A percentile compares a stretch with the other conserved stretches of the same genome.
Conservation (phyloP, 1,140 invertebrate species). For the Akabosia matsudoensis region DNA sequence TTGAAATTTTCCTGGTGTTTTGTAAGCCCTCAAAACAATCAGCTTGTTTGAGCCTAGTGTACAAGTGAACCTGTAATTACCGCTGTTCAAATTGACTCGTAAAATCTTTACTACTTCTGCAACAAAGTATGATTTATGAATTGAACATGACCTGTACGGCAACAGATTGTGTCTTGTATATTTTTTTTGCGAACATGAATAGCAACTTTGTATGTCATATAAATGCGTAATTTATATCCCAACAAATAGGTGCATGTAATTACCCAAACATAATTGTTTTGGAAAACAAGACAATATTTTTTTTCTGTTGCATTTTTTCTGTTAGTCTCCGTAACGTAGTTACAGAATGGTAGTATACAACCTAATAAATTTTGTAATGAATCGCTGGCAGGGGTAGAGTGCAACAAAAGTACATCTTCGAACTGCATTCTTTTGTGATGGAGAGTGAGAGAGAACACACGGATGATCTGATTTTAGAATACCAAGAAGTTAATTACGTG, state of each 20-base stretch:
- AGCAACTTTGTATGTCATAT: background rate
- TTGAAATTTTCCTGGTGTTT: no score
- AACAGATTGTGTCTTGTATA: background rate
- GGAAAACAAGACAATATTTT: background rate
- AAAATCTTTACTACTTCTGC: background rate
- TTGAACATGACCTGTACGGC: background rate
- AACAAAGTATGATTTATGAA: constrained; percentile 3
- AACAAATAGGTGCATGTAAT: background rate
- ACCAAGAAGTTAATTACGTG: no score
- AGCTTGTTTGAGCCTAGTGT: no score
- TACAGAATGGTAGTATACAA: no score
- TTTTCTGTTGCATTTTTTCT: background rate
- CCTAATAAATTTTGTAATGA: no score
- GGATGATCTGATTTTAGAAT: no score
- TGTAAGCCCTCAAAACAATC: no score
- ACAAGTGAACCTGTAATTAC: constrained; percentile 13
- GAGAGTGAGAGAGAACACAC: no score
- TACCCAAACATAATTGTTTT: background rate
- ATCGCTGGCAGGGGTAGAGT: no score
- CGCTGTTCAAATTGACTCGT: background rate
- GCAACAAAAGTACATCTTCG: no score
- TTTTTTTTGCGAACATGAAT: background rate
- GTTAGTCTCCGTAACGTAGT: no score
- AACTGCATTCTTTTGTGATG: no score
- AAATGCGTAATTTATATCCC: background rate